Evolutionary conservation across 2,888 invertebrate species (phyloP), one percentile per base, ranked within the genome.

Genomic region (Labia minor): DNA sequence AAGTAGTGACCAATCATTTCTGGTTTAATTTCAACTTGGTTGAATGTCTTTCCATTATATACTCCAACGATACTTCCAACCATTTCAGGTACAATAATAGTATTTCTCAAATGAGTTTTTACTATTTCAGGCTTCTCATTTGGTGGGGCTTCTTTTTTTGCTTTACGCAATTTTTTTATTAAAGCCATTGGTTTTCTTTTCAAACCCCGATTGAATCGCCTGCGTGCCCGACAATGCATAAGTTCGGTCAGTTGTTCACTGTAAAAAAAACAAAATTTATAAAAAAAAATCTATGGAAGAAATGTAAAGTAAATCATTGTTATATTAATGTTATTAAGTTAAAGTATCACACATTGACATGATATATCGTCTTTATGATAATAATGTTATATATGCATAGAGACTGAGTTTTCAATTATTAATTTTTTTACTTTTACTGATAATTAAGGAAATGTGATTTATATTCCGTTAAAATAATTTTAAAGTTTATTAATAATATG

Each of bases 71-170:
- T 95, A 73, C 95, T 95, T 71, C 99, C 99, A 74, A 99, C 97
- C 98, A 99, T 99, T 82, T 99, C 98, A 11, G 98, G 99, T n/a
- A 99, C 90, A 77, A 99, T 92, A 77, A 99, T 93, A 97, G 98
- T 99, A 81, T 99, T 95, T 72, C 98, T 86, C 74, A 99, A 83
- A 81, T 99, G 99, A 10, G 98, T 99, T 81, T 99, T 99, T 0
- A 99, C 97, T 72, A 95, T 93, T 79, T 96, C 93, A 61, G 99
- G 99, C 78, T 99, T 99, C 81, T 99, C 98, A 82, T 95, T 88
- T 74, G 92, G 93, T 1, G 93, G 94, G 4, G 96, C 95, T 75
- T 93, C 92, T 76, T 93, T 93, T 80, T 94, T 94, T 4, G 93
- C 92, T 78, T 97, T 96, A 68, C 97, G 87, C 74, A 99, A 82